These are phyloP conservation scores for Anniella stebbinsi DNA, from an alignment of 2,797 vertebrate genomes.

Conservation along the genomic window DNA sequence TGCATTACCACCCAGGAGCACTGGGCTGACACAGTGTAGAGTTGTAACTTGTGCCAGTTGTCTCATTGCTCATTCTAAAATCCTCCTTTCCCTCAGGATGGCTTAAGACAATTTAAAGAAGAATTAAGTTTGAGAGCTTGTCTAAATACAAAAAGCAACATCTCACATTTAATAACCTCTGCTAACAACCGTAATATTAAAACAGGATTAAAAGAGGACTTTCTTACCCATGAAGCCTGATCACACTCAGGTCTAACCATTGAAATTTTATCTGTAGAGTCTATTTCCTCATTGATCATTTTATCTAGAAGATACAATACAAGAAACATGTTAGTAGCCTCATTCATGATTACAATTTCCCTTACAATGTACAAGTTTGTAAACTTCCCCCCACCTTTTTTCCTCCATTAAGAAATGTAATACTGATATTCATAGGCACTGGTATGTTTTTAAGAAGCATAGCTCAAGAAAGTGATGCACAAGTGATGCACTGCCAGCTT, in stretches of 20 bases:
- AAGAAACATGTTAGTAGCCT: conserved; percentile 12
- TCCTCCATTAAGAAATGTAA: neutral
- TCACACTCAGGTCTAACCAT: conserved; percentile 49
- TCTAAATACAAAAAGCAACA: neutral
- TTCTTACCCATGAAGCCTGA: conserved; percentile 76
- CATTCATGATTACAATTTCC: neutral
- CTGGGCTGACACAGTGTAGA: neutral
- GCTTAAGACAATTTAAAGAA: neutral
- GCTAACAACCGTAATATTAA: neutral
- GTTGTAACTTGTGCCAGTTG: neutral
- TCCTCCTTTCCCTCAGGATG: neutral
- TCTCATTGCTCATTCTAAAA: neutral
- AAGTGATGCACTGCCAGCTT: no score
- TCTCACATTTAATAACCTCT: neutral
- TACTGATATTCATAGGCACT: neutral
- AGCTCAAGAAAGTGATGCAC: neutral
- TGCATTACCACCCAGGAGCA: neutral
- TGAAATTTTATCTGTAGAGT: conserved; percentile 60
- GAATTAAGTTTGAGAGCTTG: neutral
- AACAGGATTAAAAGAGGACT: neutral
- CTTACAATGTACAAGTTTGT: neutral
- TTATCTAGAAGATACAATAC: conserved; percentile 71
- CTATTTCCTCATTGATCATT: conserved; percentile 68
- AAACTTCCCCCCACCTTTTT: neutral
- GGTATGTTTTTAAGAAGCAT: neutral